These are phyloP conservation scores for Chloroclystis v-ata DNA, from an alignment of 2,888 invertebrate species.

Conservation along the genomic window DNA sequence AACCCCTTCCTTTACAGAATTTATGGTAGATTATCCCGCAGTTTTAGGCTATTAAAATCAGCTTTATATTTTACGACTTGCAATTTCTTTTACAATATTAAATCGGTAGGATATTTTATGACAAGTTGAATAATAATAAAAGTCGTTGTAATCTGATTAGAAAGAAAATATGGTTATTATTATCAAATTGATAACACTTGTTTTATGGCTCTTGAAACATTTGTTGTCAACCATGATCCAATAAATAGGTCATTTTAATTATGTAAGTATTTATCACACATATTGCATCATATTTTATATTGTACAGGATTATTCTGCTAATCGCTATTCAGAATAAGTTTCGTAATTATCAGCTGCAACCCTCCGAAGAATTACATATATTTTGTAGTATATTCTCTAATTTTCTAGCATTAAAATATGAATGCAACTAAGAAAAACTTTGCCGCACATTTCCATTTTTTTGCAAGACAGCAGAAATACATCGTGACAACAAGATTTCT, in stretches of 20 bases:
- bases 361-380: slow-evolving; percentile 40
- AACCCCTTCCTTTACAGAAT: slow-evolving; percentile 46
- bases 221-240: not conserved
- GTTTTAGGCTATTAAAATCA: slow-evolving; percentile 44
- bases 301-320: too few species aligned
- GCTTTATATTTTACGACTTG: slow-evolving; percentile 41
- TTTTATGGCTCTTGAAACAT: not conserved
- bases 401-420: slow-evolving; percentile 47
- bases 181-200: too few species aligned
- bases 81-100: slow-evolving; percentile 33
- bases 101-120: slow-evolving; percentile 23
- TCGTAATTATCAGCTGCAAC: slow-evolving; percentile 29
- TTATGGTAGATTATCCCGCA: slow-evolving; percentile 46
- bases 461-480: slow-evolving; percentile 14
- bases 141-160: too few species aligned
- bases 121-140: slow-evolving; percentile 12
- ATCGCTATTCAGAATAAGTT: slow-evolving; percentile 14
- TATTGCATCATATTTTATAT: too few species aligned
- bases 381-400: slow-evolving; percentile 39
- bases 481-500: slow-evolving; percentile 15
- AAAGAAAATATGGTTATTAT: too few species aligned
- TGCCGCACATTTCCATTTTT: slow-evolving; percentile 25
- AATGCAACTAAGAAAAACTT: slow-evolving; percentile 42
- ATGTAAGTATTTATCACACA: too few species aligned
- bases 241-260: too few species aligned